Evolutionary conservation across 2,797 vertebrate species (phyloP), one percentile per base, ranked within the genome.

Genomic region (Taenioides sp.): DNA sequence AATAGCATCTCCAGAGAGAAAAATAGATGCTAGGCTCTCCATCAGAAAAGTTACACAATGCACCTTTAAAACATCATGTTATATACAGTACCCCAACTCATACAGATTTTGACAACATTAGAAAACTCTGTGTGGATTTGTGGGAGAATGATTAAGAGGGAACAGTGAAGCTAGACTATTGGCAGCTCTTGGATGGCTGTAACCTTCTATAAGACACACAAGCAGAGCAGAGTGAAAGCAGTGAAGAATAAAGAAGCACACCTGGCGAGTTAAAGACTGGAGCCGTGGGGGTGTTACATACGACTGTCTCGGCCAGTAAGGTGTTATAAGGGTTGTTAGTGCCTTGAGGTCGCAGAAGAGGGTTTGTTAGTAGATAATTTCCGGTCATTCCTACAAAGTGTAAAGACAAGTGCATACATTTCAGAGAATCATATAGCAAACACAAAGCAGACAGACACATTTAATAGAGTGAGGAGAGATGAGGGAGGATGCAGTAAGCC

Each of bases 301-400:
- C 98, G 94, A 99, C 95, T 88, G 98, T 99, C 96, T 99, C 98
- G 91, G 98, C 98, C 92, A 99, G 96, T 95, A 99, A 96, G 94
- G 97, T 99, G 96, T 99, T 99, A 97, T 99, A 99, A 87, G 98
- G 98, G 94, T 99, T 99, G 97, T 99, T 99, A 98, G 97, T 98
- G 97, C 97, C 98, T 94, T 99, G 98, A 91, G 98, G 97, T 96
- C 98, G 97, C 91, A 99, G 98, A 93, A 99, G 98, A 96, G 98
- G 98, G 89, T 99, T 99, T 97, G 98, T 99, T 98, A 99, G 97
- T 97, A 99, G 98, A 95, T 99, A 99, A 96, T 99, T 99, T 95
- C 97, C 96, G 94, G 97, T 98, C 98, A 99, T 98, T 95, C 98
- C 98, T 99, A 94, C 94, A 97, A 90, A 47, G 62, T 49, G 37